Base-by-base conservation (phyloP, 1,140 invertebrate species). In the Galleria mellonella region DNA sequence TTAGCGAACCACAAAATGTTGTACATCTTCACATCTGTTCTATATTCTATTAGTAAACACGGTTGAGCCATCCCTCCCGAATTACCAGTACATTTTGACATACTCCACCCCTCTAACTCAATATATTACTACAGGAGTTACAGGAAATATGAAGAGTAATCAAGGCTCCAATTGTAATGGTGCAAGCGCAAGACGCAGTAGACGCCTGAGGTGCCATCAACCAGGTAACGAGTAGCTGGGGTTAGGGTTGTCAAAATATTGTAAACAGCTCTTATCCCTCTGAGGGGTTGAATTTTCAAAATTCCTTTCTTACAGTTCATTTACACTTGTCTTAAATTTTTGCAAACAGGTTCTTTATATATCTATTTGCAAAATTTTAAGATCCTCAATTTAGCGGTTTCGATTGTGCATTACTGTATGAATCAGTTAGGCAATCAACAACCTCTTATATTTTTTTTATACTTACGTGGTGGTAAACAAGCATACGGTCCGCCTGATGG, bases 31-130 rank as follows among this genome's bases (percentile, higher is more conserved):
- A 72, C 77, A 76, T 76, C 69, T 78, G 71, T 23, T 23, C 2
- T 23, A 23, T 76, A 72, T 82, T 78, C 72, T 71, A 82, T 82
- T 82, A 82, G 71, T 67, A 75, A 82, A 72, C 72, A 76, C 60
- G 71, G 58, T 71, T 74, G 64, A 70, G 62, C 67, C 62, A 67
- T 49, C 62, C 58, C 54, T 60, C 43, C n/a, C 62, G 59, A 68
- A 60, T 51, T 50, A 35, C 73, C 67, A 71, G 44, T 55, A 39
- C 58, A 61, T 4, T 6, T 37, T 56, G 76, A 68, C 30, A 67
- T 50, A 39, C 58, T 44, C 40, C 42, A 13, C 38, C 46, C 44
- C 39, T 33, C 47, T 42, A 42, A 4, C 14, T 49, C 41, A 45
- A 50, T 56, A 33, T 23, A 23, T 68, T 60, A 69, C 64, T 64